Percentiles rank a stretch among this genome's conserved stretches.
These are phyloP conservation scores for Orius laevigatus DNA, from an alignment of 1,140 invertebrate genomes.

Conservation along the genomic window DNA sequence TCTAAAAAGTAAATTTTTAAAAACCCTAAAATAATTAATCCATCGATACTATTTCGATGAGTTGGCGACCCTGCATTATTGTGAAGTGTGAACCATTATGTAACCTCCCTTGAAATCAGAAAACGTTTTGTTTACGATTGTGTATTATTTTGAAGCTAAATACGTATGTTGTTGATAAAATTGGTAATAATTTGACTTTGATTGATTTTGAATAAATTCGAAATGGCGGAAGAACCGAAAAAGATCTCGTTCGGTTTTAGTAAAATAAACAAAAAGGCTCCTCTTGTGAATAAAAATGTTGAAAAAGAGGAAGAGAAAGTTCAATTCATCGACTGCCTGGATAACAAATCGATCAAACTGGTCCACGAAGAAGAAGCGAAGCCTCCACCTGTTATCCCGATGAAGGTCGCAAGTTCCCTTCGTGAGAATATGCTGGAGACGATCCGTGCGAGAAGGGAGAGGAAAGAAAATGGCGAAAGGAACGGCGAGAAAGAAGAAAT, in stretches of 20 bases:
- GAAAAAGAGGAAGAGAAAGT: slow-evolving; percentile 33
- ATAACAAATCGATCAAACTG: slow-evolving; percentile 51
- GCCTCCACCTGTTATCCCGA: slow-evolving; percentile 19
- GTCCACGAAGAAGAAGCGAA: slow-evolving; percentile 14
- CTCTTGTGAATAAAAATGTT: slow-evolving; percentile 20
- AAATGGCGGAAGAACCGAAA: slow-evolving; percentile 35
- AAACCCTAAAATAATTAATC: too few species aligned
- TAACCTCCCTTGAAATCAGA: too few species aligned
- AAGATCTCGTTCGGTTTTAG: slow-evolving; percentile 48
- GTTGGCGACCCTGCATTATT: too few species aligned
- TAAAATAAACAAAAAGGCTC: slow-evolving; percentile 28
- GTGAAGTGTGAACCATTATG: too few species aligned
- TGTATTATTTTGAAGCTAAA: too few species aligned
- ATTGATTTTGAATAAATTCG: too few species aligned
- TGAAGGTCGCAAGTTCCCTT: slow-evolving; percentile 9
- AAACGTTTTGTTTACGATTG: too few species aligned
- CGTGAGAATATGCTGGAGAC: slow-evolving; percentile 7
- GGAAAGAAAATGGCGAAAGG: neutral
- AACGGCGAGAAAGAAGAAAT: neutral
- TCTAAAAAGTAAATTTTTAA: too few species aligned
- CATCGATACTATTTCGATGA: too few species aligned
- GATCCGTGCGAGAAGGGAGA: slow-evolving; percentile 9
- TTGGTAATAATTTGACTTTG: too few species aligned
- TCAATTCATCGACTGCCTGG: slow-evolving; percentile 55
- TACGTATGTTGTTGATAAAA: too few species aligned